Evolutionary conservation across 2,797 vertebrate genomes (phyloP).

Genomic region (Lithobates pipiens): DNA sequence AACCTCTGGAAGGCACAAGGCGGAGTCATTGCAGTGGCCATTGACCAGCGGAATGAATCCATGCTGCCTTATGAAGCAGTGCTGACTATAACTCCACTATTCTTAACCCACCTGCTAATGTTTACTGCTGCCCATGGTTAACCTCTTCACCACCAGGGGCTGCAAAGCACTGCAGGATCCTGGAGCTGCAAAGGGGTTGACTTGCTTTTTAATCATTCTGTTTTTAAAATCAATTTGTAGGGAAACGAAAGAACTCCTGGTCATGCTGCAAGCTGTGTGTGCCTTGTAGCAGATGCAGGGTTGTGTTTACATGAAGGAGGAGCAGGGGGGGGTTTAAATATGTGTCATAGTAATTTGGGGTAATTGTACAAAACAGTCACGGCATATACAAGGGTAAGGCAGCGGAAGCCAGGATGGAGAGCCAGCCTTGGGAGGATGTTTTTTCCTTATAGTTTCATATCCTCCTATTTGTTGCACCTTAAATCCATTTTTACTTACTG

Average conservation of each 20-base stretch:
- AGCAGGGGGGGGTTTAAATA: conserved; percentile 1
- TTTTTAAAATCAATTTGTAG: conserved; percentile 3
- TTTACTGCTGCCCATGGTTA: conserved; percentile 38
- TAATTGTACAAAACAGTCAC: conserved; percentile 4
- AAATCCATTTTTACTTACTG: conserved; percentile 1
- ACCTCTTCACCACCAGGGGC: conserved; percentile 35
- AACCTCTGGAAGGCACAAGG: conserved; percentile 23
- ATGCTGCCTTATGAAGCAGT: conserved; percentile 27
- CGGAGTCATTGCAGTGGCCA: conserved; percentile 10
- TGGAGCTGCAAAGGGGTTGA: conserved; percentile 48
- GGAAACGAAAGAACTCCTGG: conserved; percentile 3
- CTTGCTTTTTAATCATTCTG: conserved; percentile 40
- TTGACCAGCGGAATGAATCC: not conserved
- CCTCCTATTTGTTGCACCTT: conserved; percentile 46
- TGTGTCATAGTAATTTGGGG: not conserved
- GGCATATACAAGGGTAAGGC: conserved; percentile 11
- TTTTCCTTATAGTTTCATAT: conserved; percentile 21
- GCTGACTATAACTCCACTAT: conserved; percentile 26
- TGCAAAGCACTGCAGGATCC: conserved; percentile 28
- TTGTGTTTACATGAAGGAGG: conserved; percentile 53
- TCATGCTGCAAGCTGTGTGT: conserved; percentile 20
- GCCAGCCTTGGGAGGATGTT: conserved; percentile 17
- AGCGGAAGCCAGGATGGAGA: not conserved
- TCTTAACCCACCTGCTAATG: conserved; percentile 25
- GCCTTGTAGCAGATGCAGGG: conserved; percentile 35